Evolutionary conservation across 2,888 invertebrate species (phyloP).

Genomic region (Hydropsyche betteni): DNA sequence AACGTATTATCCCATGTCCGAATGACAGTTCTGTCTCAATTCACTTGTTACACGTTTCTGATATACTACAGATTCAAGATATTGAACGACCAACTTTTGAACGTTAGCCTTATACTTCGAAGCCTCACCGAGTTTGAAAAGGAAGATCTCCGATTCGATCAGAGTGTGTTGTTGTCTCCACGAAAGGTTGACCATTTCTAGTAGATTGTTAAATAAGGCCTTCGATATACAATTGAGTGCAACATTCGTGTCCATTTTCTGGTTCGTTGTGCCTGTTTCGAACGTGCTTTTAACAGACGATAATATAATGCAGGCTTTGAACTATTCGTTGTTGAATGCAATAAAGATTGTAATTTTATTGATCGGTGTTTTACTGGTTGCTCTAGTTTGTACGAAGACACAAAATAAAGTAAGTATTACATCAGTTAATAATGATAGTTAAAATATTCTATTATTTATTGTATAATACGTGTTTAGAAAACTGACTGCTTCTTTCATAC

Average conservation of each 20-base stretch:
- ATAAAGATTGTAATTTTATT: conserved; percentile 9
- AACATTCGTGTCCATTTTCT: conserved; percentile 4
- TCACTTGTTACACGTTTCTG: neutral
- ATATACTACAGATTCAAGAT: conserved; percentile 14
- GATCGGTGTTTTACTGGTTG: neutral
- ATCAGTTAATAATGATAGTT: no score
- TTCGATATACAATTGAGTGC: conserved; percentile 24
- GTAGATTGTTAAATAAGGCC: neutral
- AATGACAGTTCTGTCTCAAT: conserved; percentile 20
- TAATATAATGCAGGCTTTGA: neutral
- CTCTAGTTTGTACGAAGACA: neutral
- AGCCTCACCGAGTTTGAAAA: neutral
- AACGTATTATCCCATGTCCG: neutral
- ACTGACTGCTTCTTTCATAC: no score
- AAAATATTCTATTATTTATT: no score
- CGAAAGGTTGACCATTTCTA: neutral
- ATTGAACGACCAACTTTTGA: conserved; percentile 5
- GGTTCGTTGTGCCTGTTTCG: conserved; percentile 3
- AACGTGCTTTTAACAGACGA: neutral
- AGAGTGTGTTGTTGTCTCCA: conserved; percentile 13
- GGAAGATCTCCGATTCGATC: neutral
- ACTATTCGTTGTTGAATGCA: conserved; percentile 11
- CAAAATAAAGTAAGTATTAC: neutral
- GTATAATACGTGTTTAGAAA: no score
- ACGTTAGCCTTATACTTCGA: neutral